Evolutionary conservation across 2,888 invertebrate species (phyloP).

Genomic region (Leucophenga montana): DNA sequence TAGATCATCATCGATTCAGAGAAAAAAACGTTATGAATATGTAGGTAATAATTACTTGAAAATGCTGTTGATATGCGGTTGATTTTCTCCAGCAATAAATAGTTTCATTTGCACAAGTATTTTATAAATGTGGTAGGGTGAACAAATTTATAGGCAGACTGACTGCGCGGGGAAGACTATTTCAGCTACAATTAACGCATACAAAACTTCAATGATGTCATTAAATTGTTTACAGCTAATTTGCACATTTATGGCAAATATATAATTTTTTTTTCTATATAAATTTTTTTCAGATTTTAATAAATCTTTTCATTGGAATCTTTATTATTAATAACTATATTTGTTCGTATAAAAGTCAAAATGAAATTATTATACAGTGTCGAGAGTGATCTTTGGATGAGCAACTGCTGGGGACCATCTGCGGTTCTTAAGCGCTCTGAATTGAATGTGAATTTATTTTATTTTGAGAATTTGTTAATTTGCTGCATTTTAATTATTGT

Average conservation of each 20-base stretch:
- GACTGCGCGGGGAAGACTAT: conserved; percentile 55
- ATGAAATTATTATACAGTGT: conserved; percentile 43
- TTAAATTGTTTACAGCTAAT: conserved; percentile 43
- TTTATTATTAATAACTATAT: conserved; percentile 58
- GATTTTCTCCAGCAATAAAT: not conserved
- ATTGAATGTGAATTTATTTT: conserved; percentile 47
- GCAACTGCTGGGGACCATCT: conserved; percentile 50
- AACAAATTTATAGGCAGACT: no score
- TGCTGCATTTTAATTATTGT: conserved; percentile 46
- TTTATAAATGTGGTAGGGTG: not conserved
- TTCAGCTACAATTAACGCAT: conserved; percentile 58
- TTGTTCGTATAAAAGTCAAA: conserved; percentile 43
- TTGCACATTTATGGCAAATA: conserved; percentile 59
- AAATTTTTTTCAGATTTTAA: conserved; percentile 38
- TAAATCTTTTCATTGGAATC: conserved; percentile 30
- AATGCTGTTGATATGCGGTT: not conserved
- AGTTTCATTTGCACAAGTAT: not conserved
- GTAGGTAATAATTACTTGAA: not conserved
- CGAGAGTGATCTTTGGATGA: not conserved
- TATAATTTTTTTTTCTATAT: conserved; percentile 62
- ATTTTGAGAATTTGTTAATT: conserved; percentile 55
- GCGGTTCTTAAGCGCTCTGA: conserved; percentile 39
- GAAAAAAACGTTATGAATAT: not conserved
- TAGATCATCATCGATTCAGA: conserved; percentile 23
- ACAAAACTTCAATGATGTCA: conserved; percentile 64